These are phyloP conservation scores for Macrotis lagotis DNA, from an alignment of 2,113 vertebrate genomes.

Conservation along the genomic window DNA sequence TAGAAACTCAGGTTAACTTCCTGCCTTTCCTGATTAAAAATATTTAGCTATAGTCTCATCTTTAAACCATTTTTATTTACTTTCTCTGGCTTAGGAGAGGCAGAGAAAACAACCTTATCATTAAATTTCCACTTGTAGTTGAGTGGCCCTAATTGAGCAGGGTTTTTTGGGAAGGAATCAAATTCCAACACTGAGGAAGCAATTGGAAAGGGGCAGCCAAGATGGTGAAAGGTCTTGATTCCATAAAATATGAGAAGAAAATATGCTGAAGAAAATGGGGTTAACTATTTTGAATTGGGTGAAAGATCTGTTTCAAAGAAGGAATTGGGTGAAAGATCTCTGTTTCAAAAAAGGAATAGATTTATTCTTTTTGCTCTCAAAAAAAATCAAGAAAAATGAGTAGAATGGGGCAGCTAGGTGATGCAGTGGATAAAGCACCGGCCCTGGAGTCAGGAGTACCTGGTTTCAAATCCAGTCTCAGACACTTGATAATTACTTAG, in stretches of 20 bases:
- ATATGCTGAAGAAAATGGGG: neutral
- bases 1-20: neutral
- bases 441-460: too few relatives aligned
- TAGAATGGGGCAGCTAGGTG: too few relatives aligned
- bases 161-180: neutral
- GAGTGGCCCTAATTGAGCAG: neutral
- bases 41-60: neutral
- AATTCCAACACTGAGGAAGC: neutral
- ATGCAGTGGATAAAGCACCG: too few relatives aligned
- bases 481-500: too few relatives aligned
- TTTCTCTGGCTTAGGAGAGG: neutral
- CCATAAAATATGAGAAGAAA: neutral
- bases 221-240: neutral
- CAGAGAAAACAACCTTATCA: neutral
- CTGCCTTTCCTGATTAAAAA: neutral
- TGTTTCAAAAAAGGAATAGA: neutral
- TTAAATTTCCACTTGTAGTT: neutral
- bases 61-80: neutral
- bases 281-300: too few relatives aligned
- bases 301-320: neutral
- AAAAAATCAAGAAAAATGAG: neutral
- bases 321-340: neutral
- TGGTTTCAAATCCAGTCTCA: too few relatives aligned
- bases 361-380: neutral
- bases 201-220: neutral